A percentile compares a stretch with the other conserved stretches of the same genome.
phyloP scores from a whole-genome alignment of 2,888 invertebrate species.

The Miltochrista miniata region DNA sequence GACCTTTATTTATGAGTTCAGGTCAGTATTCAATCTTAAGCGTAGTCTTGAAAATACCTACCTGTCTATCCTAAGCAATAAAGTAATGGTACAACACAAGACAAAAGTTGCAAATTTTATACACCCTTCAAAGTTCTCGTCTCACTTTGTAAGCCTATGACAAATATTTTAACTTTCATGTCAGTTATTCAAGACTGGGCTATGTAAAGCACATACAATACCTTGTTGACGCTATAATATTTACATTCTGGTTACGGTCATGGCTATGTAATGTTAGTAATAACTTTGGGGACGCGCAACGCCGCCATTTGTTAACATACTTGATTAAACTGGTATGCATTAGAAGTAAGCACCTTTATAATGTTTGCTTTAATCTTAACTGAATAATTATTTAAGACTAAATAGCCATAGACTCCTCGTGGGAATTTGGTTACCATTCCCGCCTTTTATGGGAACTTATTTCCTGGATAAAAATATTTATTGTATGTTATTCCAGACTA shows the following conservation, averaged over 20 bases:
- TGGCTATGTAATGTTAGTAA: conserved; percentile 23
- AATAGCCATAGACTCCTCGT: too few species aligned
- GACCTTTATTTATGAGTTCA: conserved; percentile 62
- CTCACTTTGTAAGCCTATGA: neutral
- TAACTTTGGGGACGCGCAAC: conserved; percentile 32
- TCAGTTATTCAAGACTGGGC: neutral
- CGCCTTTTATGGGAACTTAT: too few species aligned
- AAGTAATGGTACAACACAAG: conserved; percentile 32
- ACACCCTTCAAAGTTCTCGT: too few species aligned
- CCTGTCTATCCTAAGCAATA: conserved; percentile 48
- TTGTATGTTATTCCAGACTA: too few species aligned
- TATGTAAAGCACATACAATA: neutral
- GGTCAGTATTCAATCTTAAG: conserved; percentile 65
- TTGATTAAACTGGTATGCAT: conserved; percentile 39
- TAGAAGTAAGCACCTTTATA: conserved; percentile 17
- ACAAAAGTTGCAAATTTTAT: neutral
- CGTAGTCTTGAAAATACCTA: conserved; percentile 52
- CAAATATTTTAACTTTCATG: neutral
- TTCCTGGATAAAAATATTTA: too few species aligned
- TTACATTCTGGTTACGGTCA: conserved; percentile 19
- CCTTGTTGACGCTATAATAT: neutral
- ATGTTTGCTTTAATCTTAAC: neutral
- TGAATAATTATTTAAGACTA: neutral
- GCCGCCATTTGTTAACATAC: conserved; percentile 38
- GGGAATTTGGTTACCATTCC: too few species aligned